These are phyloP conservation scores for Ploceus nigricollis DNA, from an alignment of 2,113 vertebrate species.

Conservation along the genomic window DNA sequence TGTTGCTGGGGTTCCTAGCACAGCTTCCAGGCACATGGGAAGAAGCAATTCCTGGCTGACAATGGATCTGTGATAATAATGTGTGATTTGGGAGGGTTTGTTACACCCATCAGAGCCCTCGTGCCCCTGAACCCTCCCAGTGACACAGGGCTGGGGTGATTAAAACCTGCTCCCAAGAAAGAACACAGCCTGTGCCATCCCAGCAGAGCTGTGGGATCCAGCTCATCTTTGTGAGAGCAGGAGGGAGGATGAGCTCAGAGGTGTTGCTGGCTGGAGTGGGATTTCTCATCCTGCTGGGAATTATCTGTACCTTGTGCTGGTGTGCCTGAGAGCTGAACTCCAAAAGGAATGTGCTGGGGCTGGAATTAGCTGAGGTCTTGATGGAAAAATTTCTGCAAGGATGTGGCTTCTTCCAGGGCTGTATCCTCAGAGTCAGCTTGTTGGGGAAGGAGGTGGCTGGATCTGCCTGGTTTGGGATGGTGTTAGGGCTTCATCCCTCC, in stretches of 20 bases:
- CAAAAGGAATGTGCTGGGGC: background rate
- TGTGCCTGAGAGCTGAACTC: background rate
- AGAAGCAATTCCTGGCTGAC: background rate
- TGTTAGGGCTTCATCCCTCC: background rate
- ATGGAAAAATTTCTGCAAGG: background rate
- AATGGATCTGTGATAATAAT: background rate
- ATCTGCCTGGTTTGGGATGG: background rate
- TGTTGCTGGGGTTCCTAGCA: background rate
- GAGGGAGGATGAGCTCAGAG: background rate
- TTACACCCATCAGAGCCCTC: background rate
- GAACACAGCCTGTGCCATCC: accelerated
- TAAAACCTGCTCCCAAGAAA: background rate
- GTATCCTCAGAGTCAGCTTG: background rate
- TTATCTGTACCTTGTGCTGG: accelerated
- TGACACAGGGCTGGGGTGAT: background rate
- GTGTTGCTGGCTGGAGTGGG: background rate
- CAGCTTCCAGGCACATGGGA: background rate
- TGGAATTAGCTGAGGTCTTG: background rate
- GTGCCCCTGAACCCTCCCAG: background rate
- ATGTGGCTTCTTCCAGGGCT: background rate
- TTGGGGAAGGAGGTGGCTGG: background rate
- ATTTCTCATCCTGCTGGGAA: background rate
- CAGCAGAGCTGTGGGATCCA: background rate
- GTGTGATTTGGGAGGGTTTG: background rate
- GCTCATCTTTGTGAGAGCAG: background rate